Percentiles rank a stretch among this genome's conserved stretches.
Evolutionary conservation across 2,888 invertebrate species (phyloP).

Genomic region (Oscheius sp.): DNA sequence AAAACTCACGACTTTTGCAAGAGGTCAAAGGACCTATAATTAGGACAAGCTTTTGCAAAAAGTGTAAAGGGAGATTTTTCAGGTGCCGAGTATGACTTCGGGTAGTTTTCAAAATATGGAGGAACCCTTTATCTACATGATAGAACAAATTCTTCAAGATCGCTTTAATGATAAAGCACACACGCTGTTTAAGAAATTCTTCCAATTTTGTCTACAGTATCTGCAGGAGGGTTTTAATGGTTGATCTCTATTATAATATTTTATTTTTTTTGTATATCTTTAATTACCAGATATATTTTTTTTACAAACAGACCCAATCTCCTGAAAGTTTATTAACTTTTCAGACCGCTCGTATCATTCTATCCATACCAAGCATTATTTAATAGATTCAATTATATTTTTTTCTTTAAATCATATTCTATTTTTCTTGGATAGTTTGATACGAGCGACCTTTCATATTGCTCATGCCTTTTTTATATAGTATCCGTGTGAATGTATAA

Average conservation of each 20-base stretch:
- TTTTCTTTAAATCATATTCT: too few relatives aligned
- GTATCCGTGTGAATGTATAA: conserved; percentile 30
- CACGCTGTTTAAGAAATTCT: conserved; percentile 71
- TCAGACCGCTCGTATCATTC: conserved; percentile 34
- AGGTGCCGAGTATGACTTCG: conserved; percentile 64
- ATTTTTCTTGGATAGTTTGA: conserved; percentile 26
- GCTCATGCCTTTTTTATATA: conserved; percentile 33
- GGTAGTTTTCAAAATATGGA: conserved; percentile 74
- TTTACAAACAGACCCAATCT: background rate
- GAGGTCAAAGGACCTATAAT: conserved; percentile 6
- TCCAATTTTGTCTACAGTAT: conserved; percentile 73
- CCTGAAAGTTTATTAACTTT: background rate
- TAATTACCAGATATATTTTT: too few relatives aligned
- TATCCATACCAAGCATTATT: conserved; percentile 4
- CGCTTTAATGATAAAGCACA: conserved; percentile 75
- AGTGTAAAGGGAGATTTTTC: conserved; percentile 28
- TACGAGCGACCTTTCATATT: conserved; percentile 32
- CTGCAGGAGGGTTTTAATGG: conserved; percentile 70
- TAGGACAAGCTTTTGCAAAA: background rate
- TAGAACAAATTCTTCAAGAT: conserved; percentile 70
- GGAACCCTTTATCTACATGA: conserved; percentile 75
- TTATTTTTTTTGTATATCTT: background rate
- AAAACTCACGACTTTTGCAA: background rate
- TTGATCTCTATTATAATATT: conserved; percentile 39
- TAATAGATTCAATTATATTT: conserved; percentile 4